Percentiles rank a stretch among this genome's conserved stretches.
Conservation (phyloP, 2,888 invertebrate genomes). For the Drosophila conformis region DNA sequence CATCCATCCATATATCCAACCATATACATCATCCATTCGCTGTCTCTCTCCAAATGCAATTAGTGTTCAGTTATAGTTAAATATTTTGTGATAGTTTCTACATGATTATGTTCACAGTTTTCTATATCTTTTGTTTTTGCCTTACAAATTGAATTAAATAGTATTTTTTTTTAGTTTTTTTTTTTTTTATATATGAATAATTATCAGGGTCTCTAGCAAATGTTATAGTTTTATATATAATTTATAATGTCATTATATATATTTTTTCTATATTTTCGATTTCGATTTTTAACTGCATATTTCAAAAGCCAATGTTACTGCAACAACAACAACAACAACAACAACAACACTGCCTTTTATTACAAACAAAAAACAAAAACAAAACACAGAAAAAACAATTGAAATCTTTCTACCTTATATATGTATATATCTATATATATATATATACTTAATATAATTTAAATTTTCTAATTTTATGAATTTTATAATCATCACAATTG, state of each 20-base stretch:
- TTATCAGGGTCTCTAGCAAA: constrained; percentile 70
- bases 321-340: constrained; percentile 57
- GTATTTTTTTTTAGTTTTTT: not conserved
- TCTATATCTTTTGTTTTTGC: constrained; percentile 19
- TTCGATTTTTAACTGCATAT: constrained; percentile 17
- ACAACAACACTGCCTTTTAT: constrained; percentile 72
- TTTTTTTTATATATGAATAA: constrained; percentile 20
- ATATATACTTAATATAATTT: constrained; percentile 29
- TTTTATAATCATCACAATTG: constrained; percentile 65
- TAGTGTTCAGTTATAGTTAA: constrained; percentile 68
- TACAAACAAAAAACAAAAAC: constrained; percentile 25
- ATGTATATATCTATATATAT: too few relatives aligned
- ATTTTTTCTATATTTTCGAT: constrained; percentile 5
- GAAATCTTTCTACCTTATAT: constrained; percentile 21
- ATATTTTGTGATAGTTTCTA: constrained; percentile 66
- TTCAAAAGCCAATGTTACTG: constrained; percentile 38
- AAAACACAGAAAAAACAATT: constrained; percentile 39
- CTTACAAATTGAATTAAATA: constrained; percentile 12
- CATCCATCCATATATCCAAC: not conserved
- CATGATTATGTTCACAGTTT: constrained; percentile 40
- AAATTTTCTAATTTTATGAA: constrained; percentile 6
- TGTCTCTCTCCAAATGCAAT: constrained; percentile 39
- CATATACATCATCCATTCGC: not conserved
- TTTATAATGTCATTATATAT: constrained; percentile 16
- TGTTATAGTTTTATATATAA: constrained; percentile 57